Conservation (phyloP, 1,140 invertebrate species). For the Meteorus sp. region DNA sequence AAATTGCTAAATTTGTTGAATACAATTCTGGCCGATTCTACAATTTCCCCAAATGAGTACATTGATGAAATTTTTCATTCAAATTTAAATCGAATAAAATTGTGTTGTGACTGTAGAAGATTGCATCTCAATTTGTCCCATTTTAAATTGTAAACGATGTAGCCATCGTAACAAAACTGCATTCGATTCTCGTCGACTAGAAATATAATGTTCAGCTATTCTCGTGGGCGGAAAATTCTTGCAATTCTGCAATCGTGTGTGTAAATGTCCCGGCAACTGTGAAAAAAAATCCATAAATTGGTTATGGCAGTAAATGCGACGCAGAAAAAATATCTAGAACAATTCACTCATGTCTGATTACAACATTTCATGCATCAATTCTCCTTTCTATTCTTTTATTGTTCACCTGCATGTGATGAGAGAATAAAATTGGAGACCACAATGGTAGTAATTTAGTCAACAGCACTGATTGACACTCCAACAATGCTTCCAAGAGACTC, state of each 20-base stretch:
- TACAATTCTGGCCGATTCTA: too few species aligned
- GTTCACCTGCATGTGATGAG: conserved; percentile 79
- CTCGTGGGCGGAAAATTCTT: conserved; percentile 71
- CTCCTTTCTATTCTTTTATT: neutral
- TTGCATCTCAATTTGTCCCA: conserved; percentile 96
- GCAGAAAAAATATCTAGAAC: too few species aligned
- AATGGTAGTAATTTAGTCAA: conserved; percentile 83
- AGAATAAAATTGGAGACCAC: conserved; percentile 90
- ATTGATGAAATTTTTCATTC: neutral
- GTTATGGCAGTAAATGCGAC: too few species aligned
- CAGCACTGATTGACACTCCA: conserved; percentile 94
- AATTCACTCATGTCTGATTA: conserved; percentile 18
- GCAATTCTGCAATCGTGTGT: conserved; percentile 86
- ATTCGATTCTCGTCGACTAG: conserved; percentile 53
- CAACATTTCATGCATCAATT: conserved; percentile 8
- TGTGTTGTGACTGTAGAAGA: conserved; percentile 88
- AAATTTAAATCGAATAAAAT: conserved; percentile 77
- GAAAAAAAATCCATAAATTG: conserved; percentile 38
- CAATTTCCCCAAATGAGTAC: too few species aligned
- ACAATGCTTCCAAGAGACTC: conserved; percentile 90
- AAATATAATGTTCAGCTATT: conserved; percentile 44
- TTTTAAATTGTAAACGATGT: conserved; percentile 94
- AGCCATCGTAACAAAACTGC: conserved; percentile 78
- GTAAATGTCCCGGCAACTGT: conserved; percentile 87
- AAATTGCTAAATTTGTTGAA: too few species aligned